Conservation (phyloP, 1,140 invertebrate genomes). For the Dermatophagoides farinae region DNA sequence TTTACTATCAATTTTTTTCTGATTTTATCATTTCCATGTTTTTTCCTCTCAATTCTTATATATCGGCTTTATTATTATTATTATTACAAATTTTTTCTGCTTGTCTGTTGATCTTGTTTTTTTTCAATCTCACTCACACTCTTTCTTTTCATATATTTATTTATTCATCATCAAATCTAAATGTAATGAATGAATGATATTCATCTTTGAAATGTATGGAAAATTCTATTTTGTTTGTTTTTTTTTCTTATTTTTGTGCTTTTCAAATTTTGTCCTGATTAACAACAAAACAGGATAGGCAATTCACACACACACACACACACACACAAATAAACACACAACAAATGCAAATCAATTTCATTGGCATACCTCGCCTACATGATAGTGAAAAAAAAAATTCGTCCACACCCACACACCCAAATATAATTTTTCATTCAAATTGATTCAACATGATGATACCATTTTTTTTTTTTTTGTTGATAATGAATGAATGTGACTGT, state of each 20-base stretch:
- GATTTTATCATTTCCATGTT: no score
- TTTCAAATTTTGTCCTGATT: neutral
- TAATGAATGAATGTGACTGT: no score
- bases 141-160: neutral
- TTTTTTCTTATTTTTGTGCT: neutral
- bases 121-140: neutral
- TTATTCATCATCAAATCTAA: neutral
- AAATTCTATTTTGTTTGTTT: neutral
- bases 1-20: neutral
- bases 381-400: no score
- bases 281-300: neutral
- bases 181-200: neutral
- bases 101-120: neutral
- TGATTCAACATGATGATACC: no score
- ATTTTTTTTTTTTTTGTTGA: no score
- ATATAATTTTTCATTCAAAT: no score
- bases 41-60: neutral
- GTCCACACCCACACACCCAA: no score
- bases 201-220: no score
- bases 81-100: neutral
- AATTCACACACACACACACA: neutral
- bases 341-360: neutral
- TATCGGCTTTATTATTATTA: neutral
- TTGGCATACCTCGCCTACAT: neutral
- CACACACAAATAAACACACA: neutral